Evolutionary conservation across 2,888 invertebrate species (phyloP), one percentile per base, ranked within the genome.

Genomic region (Sussaba pulchella): DNA sequence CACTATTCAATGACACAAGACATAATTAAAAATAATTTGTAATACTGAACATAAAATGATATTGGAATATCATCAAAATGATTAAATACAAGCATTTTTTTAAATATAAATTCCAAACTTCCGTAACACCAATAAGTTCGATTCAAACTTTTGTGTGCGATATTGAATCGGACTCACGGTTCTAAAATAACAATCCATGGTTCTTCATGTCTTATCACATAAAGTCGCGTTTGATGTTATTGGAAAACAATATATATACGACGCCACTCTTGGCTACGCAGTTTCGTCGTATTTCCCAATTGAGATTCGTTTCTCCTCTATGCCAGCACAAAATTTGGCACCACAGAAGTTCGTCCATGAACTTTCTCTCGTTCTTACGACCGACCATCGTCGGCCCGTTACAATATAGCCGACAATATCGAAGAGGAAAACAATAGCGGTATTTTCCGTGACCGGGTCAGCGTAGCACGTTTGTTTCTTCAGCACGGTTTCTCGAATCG

Each of bases 361-460:
- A 36, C 57, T 36, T 31, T 45, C 26, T 31, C 47, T 17, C 19
- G n/a, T 47, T 61, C 41, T 69, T 54, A 10, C 14, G 21, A 31
- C 31, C 24, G 0, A 36, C 45, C 14, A 64, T 54, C 26, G 10
- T 36, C 39, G 19, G 64, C 69, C 50, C 77, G n/a, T 54, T 54
- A 31, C 43, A 70, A 73, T 77, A 73, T 73, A 54, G 5, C 57
- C 64, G 69, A 70, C 77, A 36, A 73, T 70, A 50, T 63, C 45
- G 59, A 2, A n/a, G 41, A 36, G 26, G 43, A 24, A 64, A 74
- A 78, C 73, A 81, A 70, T 78, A 31, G 66, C 14, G 24, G 69
- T 31, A 70, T 73, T 64, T 75, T 78, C 70, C 70, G 81, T 78
- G 81, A 74, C 77, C 59, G 14, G 78, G 70, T 78, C 79, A 75